Base-by-base conservation (phyloP, 2,113 vertebrate genomes). In the Podiceps cristatus region DNA sequence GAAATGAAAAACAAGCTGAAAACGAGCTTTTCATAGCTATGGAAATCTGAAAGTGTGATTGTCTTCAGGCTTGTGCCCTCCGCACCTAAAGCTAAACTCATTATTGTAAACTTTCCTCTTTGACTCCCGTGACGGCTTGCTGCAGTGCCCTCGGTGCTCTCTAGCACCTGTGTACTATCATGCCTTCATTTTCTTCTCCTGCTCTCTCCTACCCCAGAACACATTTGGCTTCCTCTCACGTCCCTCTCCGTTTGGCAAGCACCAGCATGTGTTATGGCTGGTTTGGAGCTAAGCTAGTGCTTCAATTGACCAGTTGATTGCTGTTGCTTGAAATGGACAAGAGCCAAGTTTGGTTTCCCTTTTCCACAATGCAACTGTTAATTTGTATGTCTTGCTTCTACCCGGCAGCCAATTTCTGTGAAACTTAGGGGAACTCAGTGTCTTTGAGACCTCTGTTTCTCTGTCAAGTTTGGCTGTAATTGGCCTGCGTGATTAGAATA, bases 241-340 rank as follows among this genome's bases (percentile, higher is more conserved):
- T 95, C 52, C 10, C 28, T 83, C 14, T 86, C 58, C 4, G 14
- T 91, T 93, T 96, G 96, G 94, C 96, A 88, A 71, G 86, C 59
- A n/a, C 68, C 67, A 64, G 72, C 13, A 7, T 69, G 63, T 94
- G 93, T 96, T 96, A 81, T 91, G 93, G 91, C 96, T 97, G 96
- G 58, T 94, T 95, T 92, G 91, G 72, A 95, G 53, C 86, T 77
- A 33, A 55, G 94, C 45, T 11, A 92, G 71, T 69, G 72, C 75
- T 86, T 96, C 83, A 86, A 71, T 95, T 94, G 93, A 94, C 88
- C 76, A 63, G 75, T 89, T 96, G 75, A 91, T 96, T 96, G 79
- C 94, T 96, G 69, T 88, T 92, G 85, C 85, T 96, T 1, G 2
- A 63, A 92, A 44, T 96, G 96, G 95, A 72, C 72, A 90, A 60